phyloP scores from a whole-genome alignment of 1,140 invertebrate genomes.

The Drosophila baimaii region DNA sequence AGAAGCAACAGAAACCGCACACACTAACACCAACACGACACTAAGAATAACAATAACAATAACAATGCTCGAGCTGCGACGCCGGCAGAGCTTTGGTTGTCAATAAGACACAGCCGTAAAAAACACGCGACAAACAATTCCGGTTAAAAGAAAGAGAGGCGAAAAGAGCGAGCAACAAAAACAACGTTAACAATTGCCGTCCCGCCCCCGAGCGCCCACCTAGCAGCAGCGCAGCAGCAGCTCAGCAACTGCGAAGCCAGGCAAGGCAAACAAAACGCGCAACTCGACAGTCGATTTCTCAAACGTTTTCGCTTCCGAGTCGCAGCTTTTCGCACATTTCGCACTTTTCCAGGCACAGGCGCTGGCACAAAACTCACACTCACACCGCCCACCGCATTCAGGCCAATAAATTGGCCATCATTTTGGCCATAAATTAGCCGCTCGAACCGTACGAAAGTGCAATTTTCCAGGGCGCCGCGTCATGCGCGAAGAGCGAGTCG shows the following conservation, averaged over 20 bases:
- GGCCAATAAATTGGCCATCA: slow-evolving; percentile 44
- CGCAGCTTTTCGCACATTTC: slow-evolving; percentile 28
- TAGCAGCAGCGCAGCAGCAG: slow-evolving; percentile 30
- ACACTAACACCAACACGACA: slow-evolving; percentile 59
- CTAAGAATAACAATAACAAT: slow-evolving; percentile 58
- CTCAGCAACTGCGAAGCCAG: slow-evolving; percentile 33
- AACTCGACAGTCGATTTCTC: slow-evolving; percentile 57
- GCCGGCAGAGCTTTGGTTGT: slow-evolving; percentile 41
- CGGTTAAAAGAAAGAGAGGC: slow-evolving; percentile 45
- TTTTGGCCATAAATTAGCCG: slow-evolving; percentile 42
- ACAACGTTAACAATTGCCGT: slow-evolving; percentile 47
- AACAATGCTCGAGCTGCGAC: slow-evolving; percentile 51
- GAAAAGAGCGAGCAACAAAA: slow-evolving; percentile 23
- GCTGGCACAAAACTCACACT: slow-evolving; percentile 13
- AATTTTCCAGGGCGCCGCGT: slow-evolving; percentile 51
- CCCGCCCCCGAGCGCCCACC: slow-evolving; percentile 41
- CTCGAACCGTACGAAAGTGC: slow-evolving; percentile 42
- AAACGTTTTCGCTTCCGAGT: slow-evolving; percentile 30
- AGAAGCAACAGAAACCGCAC: slow-evolving; percentile 39
- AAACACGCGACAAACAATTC: slow-evolving; percentile 72
- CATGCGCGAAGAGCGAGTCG: slow-evolving; percentile 29
- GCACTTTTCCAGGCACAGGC: slow-evolving; percentile 49
- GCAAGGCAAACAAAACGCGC: slow-evolving; percentile 60
- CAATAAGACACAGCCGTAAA: slow-evolving; percentile 59
- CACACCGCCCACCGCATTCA: slow-evolving; percentile 26